Evolutionary conservation across 2,797 vertebrate species (phyloP).

Genomic region (Hemitrygon akajei): DNA sequence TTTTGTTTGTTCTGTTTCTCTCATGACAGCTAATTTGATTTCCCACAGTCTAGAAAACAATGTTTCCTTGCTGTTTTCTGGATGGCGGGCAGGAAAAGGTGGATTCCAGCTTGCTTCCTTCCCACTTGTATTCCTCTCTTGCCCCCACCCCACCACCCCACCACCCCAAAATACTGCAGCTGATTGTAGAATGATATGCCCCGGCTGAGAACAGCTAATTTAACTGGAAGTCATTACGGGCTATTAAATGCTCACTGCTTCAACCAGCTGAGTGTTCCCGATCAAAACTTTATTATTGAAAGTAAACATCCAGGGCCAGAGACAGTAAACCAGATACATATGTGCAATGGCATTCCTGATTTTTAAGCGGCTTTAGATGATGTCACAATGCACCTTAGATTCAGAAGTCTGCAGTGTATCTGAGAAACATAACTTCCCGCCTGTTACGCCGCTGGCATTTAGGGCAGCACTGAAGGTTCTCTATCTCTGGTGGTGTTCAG

Average conservation of each 20-base stretch:
- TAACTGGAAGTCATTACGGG: too few relatives aligned
- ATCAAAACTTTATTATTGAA: background rate
- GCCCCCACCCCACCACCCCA: background rate
- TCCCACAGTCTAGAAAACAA: background rate
- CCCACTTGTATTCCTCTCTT: background rate
- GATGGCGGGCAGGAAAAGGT: background rate
- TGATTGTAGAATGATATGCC: background rate
- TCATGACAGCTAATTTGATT: background rate
- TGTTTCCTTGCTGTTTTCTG: background rate
- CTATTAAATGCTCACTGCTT: background rate
- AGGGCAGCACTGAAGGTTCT: too few relatives aligned
- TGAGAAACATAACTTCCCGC: background rate
- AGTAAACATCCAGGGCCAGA: background rate
- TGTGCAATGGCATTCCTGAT: background rate
- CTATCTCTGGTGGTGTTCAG: too few relatives aligned
- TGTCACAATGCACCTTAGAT: background rate
- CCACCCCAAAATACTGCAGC: background rate
- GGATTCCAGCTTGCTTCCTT: background rate
- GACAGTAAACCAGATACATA: background rate
- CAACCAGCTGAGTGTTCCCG: background rate
- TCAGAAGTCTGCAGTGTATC: background rate
- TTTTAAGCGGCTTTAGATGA: background rate
- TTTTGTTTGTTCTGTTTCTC: too few relatives aligned
- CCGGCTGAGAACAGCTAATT: background rate
- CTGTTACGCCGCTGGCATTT: too few relatives aligned